Evolutionary conservation across 2,888 invertebrate genomes (phyloP), one percentile per base, ranked within the genome.

Genomic region (Stratiomys singularior): DNA sequence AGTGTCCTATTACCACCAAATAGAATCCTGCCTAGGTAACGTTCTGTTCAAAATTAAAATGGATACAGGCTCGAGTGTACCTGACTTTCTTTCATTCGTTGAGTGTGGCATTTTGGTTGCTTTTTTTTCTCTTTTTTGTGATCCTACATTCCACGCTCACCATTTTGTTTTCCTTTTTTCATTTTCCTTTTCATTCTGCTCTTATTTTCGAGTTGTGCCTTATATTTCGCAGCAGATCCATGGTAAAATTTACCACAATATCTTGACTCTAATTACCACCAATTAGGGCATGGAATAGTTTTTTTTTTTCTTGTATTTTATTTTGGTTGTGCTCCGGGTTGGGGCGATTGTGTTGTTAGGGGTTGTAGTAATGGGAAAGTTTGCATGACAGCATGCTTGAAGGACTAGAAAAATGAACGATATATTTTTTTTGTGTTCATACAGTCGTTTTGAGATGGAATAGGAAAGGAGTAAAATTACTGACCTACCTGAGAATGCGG

Each of bases 191-290:
- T 27, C 18, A 18, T 13, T 37, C 5, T 63, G 23, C 37, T 66
- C 37, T 30, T 66, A 37, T 66, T 30, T 66, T 25, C n/a, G 66
- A 11, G 11, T 37, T 66, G 27, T 63, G 11, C 9, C 2, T 66
- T 21, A 37, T 44, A 37, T 66, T 66, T 37, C 37, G n/a, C 66
- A 37, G 2, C 27, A 27, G 56, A 52, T 72, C 18, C 28, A 72
- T 72, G 56, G 56, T 52, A 28, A 72, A 72, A 72, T 72, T 66
- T 21, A 66, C 71, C 71, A 46, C 71, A 13, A 52, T 28, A 72
- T 56, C 71, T 52, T 52, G 71, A 72, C 71, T 72, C 71, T 72
- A 72, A 72, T 72, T 72, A 72, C 71, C 71, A 72, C 52, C 52
- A 72, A 72, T 52, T 72, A 72, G 56, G 52, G 56, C 71, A 72